A percentile compares a stretch with the other conserved stretches of the same genome.
Conservation (phyloP, 1,140 invertebrate genomes). For the Neodiprion lecontei region DNA sequence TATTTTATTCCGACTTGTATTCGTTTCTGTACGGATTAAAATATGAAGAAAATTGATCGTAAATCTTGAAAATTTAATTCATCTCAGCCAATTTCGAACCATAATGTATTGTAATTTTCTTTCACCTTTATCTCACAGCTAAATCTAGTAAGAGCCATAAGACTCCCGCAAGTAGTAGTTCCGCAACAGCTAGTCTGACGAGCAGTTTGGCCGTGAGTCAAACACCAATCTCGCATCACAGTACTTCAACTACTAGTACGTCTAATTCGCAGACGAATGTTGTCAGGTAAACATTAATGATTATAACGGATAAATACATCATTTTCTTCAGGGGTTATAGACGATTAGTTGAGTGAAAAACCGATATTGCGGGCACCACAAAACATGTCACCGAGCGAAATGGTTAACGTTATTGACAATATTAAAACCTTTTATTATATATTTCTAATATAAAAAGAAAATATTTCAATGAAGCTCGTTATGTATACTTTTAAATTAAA, state of each 20-base stretch:
- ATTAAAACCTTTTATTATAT: too few relatives aligned
- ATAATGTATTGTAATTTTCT: background rate
- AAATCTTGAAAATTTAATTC: too few relatives aligned
- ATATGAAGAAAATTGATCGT: background rate
- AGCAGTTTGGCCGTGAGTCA: slow-evolving; percentile 49
- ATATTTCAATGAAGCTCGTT: too few relatives aligned
- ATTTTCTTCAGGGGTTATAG: too few relatives aligned
- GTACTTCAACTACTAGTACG: slow-evolving; percentile 50
- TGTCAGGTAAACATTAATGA: slow-evolving; percentile 49
- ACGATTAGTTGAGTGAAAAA: too few relatives aligned
- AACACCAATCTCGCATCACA: slow-evolving; percentile 54
- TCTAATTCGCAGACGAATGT: slow-evolving; percentile 57
- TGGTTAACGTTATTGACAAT: too few relatives aligned
- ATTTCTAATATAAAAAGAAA: too few relatives aligned
- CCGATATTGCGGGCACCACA: too few relatives aligned
- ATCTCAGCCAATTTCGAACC: too few relatives aligned
- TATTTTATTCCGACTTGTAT: background rate
- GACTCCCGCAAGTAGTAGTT: slow-evolving; percentile 43
- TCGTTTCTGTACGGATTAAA: slow-evolving; percentile 5
- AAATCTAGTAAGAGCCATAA: slow-evolving; percentile 62
- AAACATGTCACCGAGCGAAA: too few relatives aligned
- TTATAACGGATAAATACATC: background rate
- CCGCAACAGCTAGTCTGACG: slow-evolving; percentile 47
- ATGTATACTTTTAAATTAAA: too few relatives aligned
- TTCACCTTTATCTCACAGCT: slow-evolving; percentile 36